Percentiles rank a stretch among this genome's conserved stretches.
Evolutionary conservation across 2,797 vertebrate genomes (phyloP).

Genomic region (Borostomias antarcticus): DNA sequence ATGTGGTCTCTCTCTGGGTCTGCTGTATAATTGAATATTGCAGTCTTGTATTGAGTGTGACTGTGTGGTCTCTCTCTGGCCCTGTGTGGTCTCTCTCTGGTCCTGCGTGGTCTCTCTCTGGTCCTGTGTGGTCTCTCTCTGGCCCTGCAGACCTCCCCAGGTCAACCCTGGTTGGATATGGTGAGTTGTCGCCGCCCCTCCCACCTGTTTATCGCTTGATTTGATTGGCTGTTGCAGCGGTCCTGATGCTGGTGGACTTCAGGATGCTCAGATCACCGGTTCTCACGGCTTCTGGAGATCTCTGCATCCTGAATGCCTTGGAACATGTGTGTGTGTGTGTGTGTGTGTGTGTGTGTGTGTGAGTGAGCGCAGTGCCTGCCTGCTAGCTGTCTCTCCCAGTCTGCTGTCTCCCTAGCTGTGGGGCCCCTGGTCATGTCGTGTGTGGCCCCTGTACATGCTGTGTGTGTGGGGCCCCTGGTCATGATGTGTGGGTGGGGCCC

Average conservation of each 20-base stretch:
- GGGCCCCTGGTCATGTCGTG: too few species aligned
- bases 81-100: too few species aligned
- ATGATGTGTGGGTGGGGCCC: too few species aligned
- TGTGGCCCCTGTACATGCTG: too few species aligned
- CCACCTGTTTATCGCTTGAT: not conserved
- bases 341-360: not conserved
- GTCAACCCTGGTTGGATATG: slow-evolving; percentile 78
- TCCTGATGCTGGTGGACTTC: not conserved
- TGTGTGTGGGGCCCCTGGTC: not conserved
- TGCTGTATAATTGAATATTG: too few species aligned
- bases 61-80: too few species aligned
- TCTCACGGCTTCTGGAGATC: not conserved
- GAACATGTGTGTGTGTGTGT: not conserved
- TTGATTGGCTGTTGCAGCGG: not conserved
- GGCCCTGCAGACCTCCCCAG: slow-evolving; percentile 57
- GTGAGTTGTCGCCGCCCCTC: slow-evolving; percentile 51
- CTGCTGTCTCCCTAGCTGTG: not conserved
- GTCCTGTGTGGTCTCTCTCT: slow-evolving; percentile 40
- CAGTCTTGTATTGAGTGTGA: too few species aligned
- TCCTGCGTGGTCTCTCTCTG: too few species aligned
- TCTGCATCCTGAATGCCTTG: not conserved
- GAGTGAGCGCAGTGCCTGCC: not conserved
- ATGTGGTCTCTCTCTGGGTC: too few species aligned
- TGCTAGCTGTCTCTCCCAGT: not conserved
- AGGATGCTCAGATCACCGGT: not conserved